Conservation (phyloP, 92 coral and sea anemone species). For the Phymanthus crucifer region DNA sequence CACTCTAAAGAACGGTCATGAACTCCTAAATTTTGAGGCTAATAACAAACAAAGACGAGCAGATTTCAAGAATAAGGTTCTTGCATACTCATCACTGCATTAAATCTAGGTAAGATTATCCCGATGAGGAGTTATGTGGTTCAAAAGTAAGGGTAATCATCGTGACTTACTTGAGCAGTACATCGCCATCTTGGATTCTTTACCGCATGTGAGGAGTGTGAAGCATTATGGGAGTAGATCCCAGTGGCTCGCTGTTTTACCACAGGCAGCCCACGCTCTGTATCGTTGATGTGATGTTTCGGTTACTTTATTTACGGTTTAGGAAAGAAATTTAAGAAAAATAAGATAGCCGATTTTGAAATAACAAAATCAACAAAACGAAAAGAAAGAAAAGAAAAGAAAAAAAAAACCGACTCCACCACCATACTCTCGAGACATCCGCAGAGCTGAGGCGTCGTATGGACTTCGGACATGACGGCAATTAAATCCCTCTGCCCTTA, state of each 20-base stretch:
- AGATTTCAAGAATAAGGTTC: neutral
- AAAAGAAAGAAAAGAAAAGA: no score
- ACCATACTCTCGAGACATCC: no score
- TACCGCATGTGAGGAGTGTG: constrained; percentile 62
- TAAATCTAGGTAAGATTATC: neutral
- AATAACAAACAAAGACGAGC: neutral
- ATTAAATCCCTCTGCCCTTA: no score
- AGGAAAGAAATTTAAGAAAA: no score
- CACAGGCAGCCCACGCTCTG: no score
- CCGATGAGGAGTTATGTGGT: neutral
- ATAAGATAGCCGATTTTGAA: no score
- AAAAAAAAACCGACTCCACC: no score
- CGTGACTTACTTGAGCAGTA: constrained; percentile 94
- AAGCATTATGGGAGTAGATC: constrained; percentile 58
- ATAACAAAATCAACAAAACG: no score
- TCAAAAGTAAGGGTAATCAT: constrained; percentile 1
- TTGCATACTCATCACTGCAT: neutral
- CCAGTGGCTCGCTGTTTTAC: constrained; percentile 8
- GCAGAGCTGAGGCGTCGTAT: no score
- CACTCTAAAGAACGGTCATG: neutral
- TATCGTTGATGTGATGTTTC: no score
- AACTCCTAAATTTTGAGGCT: neutral
- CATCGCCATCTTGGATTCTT: constrained; percentile 98
- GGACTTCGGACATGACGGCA: no score
- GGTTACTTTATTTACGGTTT: no score